Base-by-base conservation (phyloP, 2,113 vertebrate species). In the Nyctibius bracteatus region DNA sequence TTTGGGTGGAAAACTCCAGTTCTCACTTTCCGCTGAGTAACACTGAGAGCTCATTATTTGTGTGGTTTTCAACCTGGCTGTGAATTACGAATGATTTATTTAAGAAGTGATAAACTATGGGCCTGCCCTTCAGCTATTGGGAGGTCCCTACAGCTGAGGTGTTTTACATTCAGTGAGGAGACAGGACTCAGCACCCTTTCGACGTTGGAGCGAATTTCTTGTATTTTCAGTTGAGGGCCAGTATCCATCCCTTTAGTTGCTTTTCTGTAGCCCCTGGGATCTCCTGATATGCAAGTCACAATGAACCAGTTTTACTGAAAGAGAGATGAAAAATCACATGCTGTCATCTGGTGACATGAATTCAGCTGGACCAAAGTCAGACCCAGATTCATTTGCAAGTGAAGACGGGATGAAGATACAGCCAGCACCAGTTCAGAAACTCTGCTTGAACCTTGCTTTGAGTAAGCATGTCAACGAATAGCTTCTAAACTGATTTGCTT, bases 11-110 rank as follows among this genome's bases (percentile, higher is more conserved):
- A 96, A 96, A 96, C 95, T 94, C 80, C 78, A 75, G 90, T 95
- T 96, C 91, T 97, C 92, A 87, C 94, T 96, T 97, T 96, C 96
- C 91, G 12, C 88, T 96, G 92, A 96, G 94, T 95, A 93, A 97
- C 93, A 87, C 61, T 57, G 90, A 97, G 82, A 96, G 72, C 55
- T 93, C 49, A 92, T 83, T 84, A 84, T 81, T 89, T 89, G 88
- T 95, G 95, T 89, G 94, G 91, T 86, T 96, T 97, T 96, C 79
- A 96, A 91, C 88, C 66, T 87, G 83, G 62, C 62, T 58, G 30
- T 77, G 86, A 89, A 96, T 91, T 95, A 94, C 79, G 84, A 96
- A 95, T 96, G 80, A 92, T 95, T 95, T 96, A 87, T 70, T 91
- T 89, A 77, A 94, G 93, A 88, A 89, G 54, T 43, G 77, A 95